Evolutionary conservation across 2,888 invertebrate genomes (phyloP).

Genomic region (Parasteatoda lunata): DNA sequence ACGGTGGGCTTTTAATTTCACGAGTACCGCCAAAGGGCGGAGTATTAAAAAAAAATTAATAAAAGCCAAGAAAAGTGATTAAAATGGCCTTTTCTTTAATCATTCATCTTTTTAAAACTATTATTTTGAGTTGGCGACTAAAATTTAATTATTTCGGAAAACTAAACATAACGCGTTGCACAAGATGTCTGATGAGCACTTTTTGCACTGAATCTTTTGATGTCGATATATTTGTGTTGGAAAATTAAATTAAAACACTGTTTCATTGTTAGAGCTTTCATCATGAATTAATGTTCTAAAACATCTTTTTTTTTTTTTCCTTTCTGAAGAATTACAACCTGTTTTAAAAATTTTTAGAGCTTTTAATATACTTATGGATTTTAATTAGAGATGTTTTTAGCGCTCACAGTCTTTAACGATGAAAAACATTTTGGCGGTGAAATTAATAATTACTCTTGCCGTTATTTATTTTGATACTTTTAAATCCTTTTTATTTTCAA

Average conservation of each 20-base stretch:
- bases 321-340: neutral
- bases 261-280: neutral
- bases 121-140: constrained; percentile 43
- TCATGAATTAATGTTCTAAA: neutral
- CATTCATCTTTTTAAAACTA: constrained; percentile 50
- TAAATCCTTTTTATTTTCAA: neutral
- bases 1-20: neutral
- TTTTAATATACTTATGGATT: neutral
- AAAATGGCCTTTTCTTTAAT: constrained; percentile 51
- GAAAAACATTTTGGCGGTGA: neutral
- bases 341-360: neutral
- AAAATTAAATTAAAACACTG: constrained; percentile 33
- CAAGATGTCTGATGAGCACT: neutral
- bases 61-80: neutral
- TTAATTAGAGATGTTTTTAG: neutral
- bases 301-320: neutral
- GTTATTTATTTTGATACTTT: neutral
- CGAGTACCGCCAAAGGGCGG: neutral
- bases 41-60: neutral
- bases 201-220: constrained; percentile 24
- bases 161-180: constrained; percentile 9
- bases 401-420: neutral
- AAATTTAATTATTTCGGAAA: constrained; percentile 45
- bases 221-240: constrained; percentile 30
- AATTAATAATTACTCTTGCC: neutral